Evolutionary conservation across 1,140 invertebrate species (phyloP).

Genomic region (Orchesella cincta): DNA sequence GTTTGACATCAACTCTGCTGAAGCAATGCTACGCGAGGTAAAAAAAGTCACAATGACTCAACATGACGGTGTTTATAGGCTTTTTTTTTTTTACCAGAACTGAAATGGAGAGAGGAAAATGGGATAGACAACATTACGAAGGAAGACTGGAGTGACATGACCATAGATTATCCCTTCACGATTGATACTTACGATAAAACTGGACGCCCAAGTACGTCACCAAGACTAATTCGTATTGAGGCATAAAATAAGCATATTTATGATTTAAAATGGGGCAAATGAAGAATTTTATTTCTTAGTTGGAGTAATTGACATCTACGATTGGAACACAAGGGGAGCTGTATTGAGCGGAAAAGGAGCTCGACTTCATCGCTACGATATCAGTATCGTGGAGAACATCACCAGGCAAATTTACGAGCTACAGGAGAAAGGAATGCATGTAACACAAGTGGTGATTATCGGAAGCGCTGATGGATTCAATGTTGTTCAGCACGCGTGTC

Average conservation of each 20-base stretch:
- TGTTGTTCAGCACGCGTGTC: background rate
- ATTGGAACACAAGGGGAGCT: background rate
- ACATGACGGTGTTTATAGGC: too few species aligned
- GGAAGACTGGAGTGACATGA: background rate
- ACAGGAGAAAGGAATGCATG: background rate
- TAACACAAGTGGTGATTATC: conserved; percentile 15
- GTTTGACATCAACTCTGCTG: too few species aligned
- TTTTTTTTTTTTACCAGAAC: too few species aligned
- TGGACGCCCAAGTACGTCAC: background rate
- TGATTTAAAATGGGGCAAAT: too few species aligned
- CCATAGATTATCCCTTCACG: background rate
- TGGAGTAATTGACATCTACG: background rate
- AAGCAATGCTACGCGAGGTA: too few species aligned
- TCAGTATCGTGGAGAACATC: background rate
- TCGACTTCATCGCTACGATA: background rate
- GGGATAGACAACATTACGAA: background rate
- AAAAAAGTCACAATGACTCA: too few species aligned
- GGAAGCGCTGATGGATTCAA: conserved; percentile 3
- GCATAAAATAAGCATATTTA: too few species aligned
- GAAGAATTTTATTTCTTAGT: too few species aligned
- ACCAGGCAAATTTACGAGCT: background rate
- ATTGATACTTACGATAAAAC: background rate
- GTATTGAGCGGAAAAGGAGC: background rate
- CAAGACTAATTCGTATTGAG: too few species aligned
- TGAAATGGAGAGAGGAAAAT: background rate